Evolutionary conservation across 2,797 vertebrate species (phyloP).

Genomic region (Triplophysa bombifrons): DNA sequence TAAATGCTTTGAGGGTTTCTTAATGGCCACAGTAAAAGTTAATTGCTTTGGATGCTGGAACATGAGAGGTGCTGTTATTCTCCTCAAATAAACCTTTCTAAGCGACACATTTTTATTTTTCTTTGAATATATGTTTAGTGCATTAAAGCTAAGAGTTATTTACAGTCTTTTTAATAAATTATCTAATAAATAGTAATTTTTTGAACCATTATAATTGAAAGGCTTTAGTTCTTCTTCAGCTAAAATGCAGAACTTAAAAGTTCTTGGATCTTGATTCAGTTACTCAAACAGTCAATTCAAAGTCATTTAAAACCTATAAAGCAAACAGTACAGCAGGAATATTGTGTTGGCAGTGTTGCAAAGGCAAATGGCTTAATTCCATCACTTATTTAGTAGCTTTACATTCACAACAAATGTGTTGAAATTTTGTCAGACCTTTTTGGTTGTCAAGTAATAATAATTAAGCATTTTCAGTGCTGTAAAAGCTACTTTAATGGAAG

Average conservation of each 20-base stretch:
- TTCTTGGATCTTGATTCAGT: neutral
- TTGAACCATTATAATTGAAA: neutral
- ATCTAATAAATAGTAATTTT: neutral
- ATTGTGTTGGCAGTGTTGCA: neutral
- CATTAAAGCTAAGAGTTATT: neutral
- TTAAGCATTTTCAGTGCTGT: neutral
- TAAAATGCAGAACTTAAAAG: neutral
- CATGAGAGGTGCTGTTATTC: constrained; percentile 44
- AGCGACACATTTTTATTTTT: constrained; percentile 3
- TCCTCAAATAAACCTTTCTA: constrained; percentile 47
- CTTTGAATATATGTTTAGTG: neutral
- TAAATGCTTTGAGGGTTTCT: constrained; percentile 46
- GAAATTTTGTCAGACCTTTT: too few relatives aligned
- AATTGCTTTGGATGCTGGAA: constrained; percentile 42
- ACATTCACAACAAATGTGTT: neutral
- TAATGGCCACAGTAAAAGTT: constrained; percentile 26
- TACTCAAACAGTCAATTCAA: neutral
- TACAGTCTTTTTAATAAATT: neutral
- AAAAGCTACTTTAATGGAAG: neutral
- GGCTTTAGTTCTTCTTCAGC: neutral
- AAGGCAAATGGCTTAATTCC: neutral
- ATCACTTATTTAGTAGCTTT: neutral
- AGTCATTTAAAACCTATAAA: neutral
- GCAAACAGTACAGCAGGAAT: neutral
- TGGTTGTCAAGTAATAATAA: neutral